Base-by-base conservation (phyloP, 2,888 invertebrate species). In the Euplexia lucipara region DNA sequence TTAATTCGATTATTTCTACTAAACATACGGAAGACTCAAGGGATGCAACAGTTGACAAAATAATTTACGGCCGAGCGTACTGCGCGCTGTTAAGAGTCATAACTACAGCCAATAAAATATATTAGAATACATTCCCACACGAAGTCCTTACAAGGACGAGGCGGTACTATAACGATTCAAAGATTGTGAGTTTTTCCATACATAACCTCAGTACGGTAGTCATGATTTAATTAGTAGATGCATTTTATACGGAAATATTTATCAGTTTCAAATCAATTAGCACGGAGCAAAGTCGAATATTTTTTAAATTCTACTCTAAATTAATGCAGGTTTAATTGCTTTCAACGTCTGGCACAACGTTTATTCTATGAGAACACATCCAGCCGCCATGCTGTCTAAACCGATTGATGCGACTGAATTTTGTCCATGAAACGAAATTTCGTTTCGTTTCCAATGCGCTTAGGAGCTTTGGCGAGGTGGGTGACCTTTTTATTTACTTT, bases 401-500 rank as follows among this genome's bases (percentile, higher is more conserved):
- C 86, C 92, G 88, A 92, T 91, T 90, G 91, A 90, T 91, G 91
- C 89, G 85, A 69, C 86, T 83, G 85, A 88, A 88, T 87, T 86
- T 81, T 80, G 82, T 79, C 81, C 82, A 82, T 79, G 78, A 84
- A 88, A 84, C 81, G 81, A 86, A 81, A 87, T 88, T 87, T 81
- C 83, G 82, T 88, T 86, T 78, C 84, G 80, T 79, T 83, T 74
- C 79, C 81, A 85, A 84, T 83, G 82, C 82, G 80, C 83, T 84
- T 83, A 83, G 84, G 78, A 80, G 84, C 79, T 84, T 78, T 79
- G 54, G 70, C 63, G 70, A 76, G 83, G 82, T 81, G 56, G 48
- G 45, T 67, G 81, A 82, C 78, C 78, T 80, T 82, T 81, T 75
- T 82, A 80, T 75, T 78, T 71, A 66, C 67, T 69, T 64, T 26